A percentile compares a stretch with the other conserved stretches of the same genome.
These are phyloP conservation scores for Pampus argenteus DNA, from an alignment of 2,797 vertebrate species.

Conservation along the genomic window DNA sequence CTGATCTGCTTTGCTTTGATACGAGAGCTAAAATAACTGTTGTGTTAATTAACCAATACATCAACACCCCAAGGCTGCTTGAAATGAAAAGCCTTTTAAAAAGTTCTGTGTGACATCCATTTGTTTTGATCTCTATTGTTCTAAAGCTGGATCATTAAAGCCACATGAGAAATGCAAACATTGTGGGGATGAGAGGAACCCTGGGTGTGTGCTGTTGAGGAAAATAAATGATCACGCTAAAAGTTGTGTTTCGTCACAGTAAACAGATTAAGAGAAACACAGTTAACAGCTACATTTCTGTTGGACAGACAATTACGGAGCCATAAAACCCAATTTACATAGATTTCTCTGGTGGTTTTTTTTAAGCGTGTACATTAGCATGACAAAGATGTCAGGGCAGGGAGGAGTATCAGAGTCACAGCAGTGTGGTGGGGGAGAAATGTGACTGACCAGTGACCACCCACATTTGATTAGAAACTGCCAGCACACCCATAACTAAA, in stretches of 20 bases:
- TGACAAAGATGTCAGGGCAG: constrained; percentile 20
- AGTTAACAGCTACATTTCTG: not conserved
- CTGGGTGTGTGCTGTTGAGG: not conserved
- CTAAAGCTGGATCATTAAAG: not conserved
- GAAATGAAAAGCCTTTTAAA: too few species aligned
- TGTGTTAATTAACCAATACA: not conserved
- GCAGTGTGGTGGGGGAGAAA: constrained; percentile 1
- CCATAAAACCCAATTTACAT: not conserved
- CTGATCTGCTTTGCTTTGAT: not conserved
- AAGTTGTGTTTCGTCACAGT: not conserved
- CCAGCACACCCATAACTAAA: not conserved
- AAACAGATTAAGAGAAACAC: not conserved
- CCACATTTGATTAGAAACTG: not conserved
- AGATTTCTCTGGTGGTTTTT: not conserved
- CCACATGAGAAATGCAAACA: constrained; percentile 22
- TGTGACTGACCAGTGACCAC: not conserved
- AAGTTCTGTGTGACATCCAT: not conserved
- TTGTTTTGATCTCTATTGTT: not conserved
- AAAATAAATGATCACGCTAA: not conserved
- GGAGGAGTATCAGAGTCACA: constrained; percentile 13
- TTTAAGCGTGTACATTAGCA: not conserved
- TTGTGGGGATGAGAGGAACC: not conserved
- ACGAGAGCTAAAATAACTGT: not conserved
- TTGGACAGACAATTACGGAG: not conserved
- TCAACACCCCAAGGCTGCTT: not conserved